Conservation (phyloP, 2,797 vertebrate species). For the Manis javanica region DNA sequence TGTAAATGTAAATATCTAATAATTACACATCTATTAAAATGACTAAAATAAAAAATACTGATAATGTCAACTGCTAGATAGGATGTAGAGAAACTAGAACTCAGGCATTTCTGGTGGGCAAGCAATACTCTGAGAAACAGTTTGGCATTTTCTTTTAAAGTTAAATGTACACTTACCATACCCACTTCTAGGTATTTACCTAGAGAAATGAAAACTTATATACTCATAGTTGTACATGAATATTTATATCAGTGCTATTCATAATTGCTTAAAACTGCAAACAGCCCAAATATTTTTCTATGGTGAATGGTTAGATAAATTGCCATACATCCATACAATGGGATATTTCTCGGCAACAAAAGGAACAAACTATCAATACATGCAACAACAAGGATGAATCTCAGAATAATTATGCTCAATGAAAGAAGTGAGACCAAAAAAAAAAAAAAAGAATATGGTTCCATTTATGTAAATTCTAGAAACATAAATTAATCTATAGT, state of each 20-base stretch:
- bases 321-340: neutral
- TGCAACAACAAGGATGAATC: neutral
- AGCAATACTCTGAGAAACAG: neutral
- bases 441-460: neutral
- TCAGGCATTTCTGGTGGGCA: neutral
- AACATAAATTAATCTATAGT: neutral
- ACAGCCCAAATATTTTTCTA: neutral
- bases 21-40: neutral
- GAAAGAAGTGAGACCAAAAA: neutral
- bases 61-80: neutral
- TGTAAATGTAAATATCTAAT: too few relatives aligned
- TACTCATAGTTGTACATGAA: neutral
- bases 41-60: neutral
- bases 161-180: constrained; percentile 5
- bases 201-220: neutral
- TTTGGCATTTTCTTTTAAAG: neutral
- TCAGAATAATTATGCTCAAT: neutral
- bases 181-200: neutral
- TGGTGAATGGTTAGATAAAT: neutral
- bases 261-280: neutral
- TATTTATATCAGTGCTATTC: neutral
- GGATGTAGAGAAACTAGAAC: neutral
- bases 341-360: neutral
- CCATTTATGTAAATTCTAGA: neutral
- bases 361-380: neutral